These are phyloP conservation scores for Saccopteryx leptura DNA, from an alignment of 2,113 vertebrate genomes.

Conservation along the genomic window DNA sequence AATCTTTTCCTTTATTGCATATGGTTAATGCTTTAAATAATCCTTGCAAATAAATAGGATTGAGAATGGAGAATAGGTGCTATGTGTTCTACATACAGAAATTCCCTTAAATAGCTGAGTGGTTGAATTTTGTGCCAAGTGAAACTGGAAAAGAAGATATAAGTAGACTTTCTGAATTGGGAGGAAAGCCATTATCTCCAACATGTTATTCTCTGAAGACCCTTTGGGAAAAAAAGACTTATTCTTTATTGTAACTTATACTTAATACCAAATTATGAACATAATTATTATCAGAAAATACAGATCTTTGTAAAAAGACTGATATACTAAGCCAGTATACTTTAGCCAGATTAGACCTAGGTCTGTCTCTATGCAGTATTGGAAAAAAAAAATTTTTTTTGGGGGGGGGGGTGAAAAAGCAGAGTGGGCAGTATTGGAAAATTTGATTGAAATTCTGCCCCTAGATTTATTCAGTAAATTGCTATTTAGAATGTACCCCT, in stretches of 20 bases:
- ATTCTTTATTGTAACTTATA: slow-evolving; percentile 28
- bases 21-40: neutral
- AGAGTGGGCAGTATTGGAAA: neutral
- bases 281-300: slow-evolving; percentile 20
- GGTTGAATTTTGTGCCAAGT: slow-evolving; percentile 21
- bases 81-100: neutral
- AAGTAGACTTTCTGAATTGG: slow-evolving; percentile 3
- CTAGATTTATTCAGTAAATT: slow-evolving; percentile 28
- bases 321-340: slow-evolving; percentile 10
- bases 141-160: slow-evolving; percentile 36
- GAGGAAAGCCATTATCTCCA: slow-evolving; percentile 25
- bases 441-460: slow-evolving; percentile 43
- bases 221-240: slow-evolving; percentile 26
- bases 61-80: neutral
- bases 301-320: neutral
- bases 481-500: slow-evolving; percentile 28
- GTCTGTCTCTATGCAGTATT: neutral
- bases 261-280: neutral
- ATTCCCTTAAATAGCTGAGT: slow-evolving; percentile 15
- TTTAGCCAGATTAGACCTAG: neutral
- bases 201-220: slow-evolving; percentile 49
- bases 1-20: slow-evolving; percentile 11
- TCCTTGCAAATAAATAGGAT: neutral
- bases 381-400: too few species aligned
- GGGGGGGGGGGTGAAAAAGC: too few species aligned